Conservation (phyloP, 1,140 invertebrate genomes). For the Pogonomyrmex barbatus region DNA sequence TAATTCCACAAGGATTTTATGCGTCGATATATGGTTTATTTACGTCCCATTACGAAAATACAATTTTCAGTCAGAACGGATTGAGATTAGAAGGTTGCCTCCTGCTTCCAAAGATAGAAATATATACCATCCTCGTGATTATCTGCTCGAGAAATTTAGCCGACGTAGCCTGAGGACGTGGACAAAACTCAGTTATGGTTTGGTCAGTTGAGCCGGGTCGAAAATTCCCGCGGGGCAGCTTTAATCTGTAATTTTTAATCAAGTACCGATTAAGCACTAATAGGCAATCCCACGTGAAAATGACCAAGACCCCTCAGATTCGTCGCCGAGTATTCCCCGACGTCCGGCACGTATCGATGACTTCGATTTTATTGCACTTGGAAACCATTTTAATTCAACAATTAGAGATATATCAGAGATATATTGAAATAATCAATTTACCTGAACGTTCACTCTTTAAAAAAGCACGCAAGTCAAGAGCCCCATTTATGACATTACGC, state of each 20-base stretch:
- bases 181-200: slow-evolving; percentile 82
- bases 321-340: slow-evolving; percentile 13
- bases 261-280: slow-evolving; percentile 77
- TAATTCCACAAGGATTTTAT: not conserved
- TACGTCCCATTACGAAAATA: not conserved
- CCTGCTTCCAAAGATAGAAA: slow-evolving; percentile 21
- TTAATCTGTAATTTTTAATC: slow-evolving; percentile 83
- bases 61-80: not conserved
- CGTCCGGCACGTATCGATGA: not conserved
- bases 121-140: slow-evolving; percentile 83
- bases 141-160: slow-evolving; percentile 84
- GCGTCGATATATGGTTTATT: not conserved
- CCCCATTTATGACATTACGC: not conserved
- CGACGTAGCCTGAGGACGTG: slow-evolving; percentile 79
- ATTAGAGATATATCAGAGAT: not conserved
- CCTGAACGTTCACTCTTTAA: not conserved
- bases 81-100: not conserved
- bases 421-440: not conserved
- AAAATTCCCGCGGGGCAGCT: slow-evolving; percentile 78
- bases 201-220: slow-evolving; percentile 76
- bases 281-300: slow-evolving; percentile 76
- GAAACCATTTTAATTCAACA: not conserved
- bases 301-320: slow-evolving; percentile 46
- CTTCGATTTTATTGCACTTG: slow-evolving; percentile 6
- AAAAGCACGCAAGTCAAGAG: not conserved